A percentile compares a stretch with the other conserved stretches of the same genome.
Evolutionary conservation across 2,113 vertebrate species (phyloP).

Genomic region (Cygnus atratus): DNA sequence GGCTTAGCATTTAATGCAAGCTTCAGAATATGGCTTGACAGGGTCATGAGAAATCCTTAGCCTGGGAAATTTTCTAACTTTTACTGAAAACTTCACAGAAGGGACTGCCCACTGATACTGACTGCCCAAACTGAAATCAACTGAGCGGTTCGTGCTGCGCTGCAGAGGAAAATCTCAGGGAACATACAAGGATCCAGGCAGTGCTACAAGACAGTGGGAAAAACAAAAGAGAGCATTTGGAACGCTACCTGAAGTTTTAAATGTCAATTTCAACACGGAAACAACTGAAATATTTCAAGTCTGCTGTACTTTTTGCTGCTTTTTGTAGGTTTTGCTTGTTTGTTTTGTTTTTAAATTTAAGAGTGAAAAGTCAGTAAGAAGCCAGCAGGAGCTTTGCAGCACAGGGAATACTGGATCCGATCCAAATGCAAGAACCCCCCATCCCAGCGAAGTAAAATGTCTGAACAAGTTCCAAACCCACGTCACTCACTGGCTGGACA

Average conservation of each 20-base stretch:
- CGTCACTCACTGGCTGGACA: conserved; percentile 54
- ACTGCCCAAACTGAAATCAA: background rate
- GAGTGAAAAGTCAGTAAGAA: conserved; percentile 28
- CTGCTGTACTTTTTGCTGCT: background rate
- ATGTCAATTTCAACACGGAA: background rate
- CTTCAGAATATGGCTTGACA: background rate
- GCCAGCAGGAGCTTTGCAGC: conserved; percentile 27
- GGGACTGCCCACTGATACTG: background rate
- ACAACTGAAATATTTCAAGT: background rate
- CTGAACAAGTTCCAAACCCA: conserved; percentile 32
- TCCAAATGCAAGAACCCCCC: conserved; percentile 20
- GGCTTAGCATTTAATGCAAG: background rate
- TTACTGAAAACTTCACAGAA: background rate
- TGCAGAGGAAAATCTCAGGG: background rate
- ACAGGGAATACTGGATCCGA: background rate
- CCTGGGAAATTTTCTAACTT: background rate
- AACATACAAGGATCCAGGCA: background rate
- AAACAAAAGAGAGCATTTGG: background rate
- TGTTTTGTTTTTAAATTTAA: conserved; percentile 1
- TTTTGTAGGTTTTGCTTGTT: background rate
- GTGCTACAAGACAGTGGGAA: background rate
- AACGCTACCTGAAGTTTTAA: background rate
- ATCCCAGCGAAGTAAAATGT: conserved; percentile 25
- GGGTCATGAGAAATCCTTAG: background rate
- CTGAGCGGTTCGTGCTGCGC: background rate